Base-by-base conservation (phyloP, 2,797 vertebrate genomes). In the Pipistrellus pipistrellus region DNA sequence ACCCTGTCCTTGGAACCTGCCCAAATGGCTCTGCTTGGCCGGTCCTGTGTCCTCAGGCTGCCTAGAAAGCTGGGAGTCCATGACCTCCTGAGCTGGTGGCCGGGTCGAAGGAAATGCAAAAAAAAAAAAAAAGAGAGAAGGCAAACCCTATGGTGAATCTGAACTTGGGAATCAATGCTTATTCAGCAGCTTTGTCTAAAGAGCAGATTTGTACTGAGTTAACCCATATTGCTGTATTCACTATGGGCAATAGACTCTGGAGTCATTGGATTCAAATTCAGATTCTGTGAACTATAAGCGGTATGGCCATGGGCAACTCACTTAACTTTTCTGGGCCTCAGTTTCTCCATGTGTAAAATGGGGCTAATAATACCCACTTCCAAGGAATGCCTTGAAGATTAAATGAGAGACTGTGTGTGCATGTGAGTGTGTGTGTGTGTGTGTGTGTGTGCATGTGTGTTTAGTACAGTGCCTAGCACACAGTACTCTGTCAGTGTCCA, bases 341-440 rank as follows among this genome's bases (percentile, higher is more conserved):
- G 41, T 66, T 89, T 66, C 88, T 69, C 30, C 20, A 35, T 6
- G 76, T 92, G 66, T 86, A 15, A 48, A 94, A 51, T n/a, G 41
- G 80, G 23, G 9, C 6, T 46, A 21, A 14, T 30, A 15, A 35
- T 7, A 18, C 18, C 2, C 12, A 7, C 23, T n/a, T 59, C 25
- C 46, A 35, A 64, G 25, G 27, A 23, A 53, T 30, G 44, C 27
- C 68, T 38, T 8, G 57, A 30, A n/a, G 23, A 41, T 38, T 32
- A 41, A 80, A 18, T 20, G 23, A 77, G 25, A 72, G 25, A 55
- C 4, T 5, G 48, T 15, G 14, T 15, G 48, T 15, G 48, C 1
- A 11, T 48, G 46, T 48, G 13, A 12, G 46, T 14, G 46, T 48
- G 51, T 8, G 53, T 3, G 53, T 20, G 51, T 20, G 51, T 53